phyloP scores from a whole-genome alignment of 2,113 vertebrate genomes.

The Corynorhinus townsendii region DNA sequence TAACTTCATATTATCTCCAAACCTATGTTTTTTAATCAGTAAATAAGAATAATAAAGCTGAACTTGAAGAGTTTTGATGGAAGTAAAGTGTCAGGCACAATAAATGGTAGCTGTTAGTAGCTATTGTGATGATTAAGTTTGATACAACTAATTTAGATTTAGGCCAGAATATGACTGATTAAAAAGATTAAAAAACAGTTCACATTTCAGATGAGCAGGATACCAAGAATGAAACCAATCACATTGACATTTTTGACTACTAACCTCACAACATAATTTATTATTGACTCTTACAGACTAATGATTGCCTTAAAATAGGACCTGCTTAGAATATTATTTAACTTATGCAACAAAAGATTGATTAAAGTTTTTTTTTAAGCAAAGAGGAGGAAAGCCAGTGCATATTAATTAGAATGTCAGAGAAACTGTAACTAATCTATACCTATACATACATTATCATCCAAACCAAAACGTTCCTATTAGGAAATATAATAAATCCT shows the following conservation, averaged over 20 bases:
- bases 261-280: not conserved
- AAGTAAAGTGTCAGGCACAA: not conserved
- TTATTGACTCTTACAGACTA: not conserved
- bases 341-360: not conserved
- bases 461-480: not conserved
- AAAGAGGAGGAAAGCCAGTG: not conserved
- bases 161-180: not conserved
- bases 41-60: not conserved
- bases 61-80: not conserved
- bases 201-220: not conserved
- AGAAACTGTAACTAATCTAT: not conserved
- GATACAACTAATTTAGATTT: not conserved
- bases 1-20: not conserved
- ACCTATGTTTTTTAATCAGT: not conserved
- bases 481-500: not conserved
- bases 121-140: not conserved
- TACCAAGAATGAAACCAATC: not conserved
- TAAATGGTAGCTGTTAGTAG: not conserved
- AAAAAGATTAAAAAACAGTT: not conserved
- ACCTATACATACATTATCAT: not conserved
- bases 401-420: not conserved
- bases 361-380: not conserved
- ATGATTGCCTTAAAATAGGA: not conserved
- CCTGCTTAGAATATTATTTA: constrained; percentile 16
- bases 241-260: not conserved